Evolutionary conservation across 2,113 vertebrate genomes (phyloP).

Genomic region (Pterocles orientalis): DNA sequence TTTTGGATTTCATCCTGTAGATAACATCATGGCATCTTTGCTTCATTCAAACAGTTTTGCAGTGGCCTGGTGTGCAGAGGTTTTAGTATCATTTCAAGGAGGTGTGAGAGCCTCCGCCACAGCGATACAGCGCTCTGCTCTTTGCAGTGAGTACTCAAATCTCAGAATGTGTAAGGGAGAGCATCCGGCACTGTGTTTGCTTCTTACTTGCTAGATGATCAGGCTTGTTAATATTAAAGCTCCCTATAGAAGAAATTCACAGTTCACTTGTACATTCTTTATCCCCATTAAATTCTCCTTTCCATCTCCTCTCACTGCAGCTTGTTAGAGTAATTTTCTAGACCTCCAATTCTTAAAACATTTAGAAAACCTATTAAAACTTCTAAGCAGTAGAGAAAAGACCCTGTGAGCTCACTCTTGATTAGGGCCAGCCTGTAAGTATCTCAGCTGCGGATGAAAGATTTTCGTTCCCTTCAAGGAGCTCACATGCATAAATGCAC

Average conservation of each 20-base stretch:
- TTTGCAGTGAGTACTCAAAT: not conserved
- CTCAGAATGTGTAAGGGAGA: not conserved
- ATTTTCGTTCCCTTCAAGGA: not conserved
- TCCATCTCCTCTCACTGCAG: not conserved
- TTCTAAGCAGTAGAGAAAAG: not conserved
- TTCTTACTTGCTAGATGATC: not conserved
- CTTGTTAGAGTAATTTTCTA: not conserved
- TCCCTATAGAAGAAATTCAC: not conserved
- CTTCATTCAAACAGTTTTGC: not conserved
- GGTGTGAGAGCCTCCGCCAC: not conserved
- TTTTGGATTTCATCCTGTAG: constrained; percentile 21
- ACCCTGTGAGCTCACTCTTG: not conserved
- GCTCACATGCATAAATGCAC: not conserved
- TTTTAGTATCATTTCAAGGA: not conserved
- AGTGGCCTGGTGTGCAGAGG: not conserved
- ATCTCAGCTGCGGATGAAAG: not conserved
- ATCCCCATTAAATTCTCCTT: not conserved
- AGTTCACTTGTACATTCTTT: not conserved
- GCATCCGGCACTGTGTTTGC: not conserved
- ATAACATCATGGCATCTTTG: not conserved
- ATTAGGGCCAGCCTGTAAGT: not conserved
- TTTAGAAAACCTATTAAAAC: not conserved
- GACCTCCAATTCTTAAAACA: not conserved
- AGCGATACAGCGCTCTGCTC: not conserved
- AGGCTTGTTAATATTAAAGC: not conserved